Conservation (phyloP, 2,113 vertebrate genomes). For the Forbesichthys papilliferus region DNA sequence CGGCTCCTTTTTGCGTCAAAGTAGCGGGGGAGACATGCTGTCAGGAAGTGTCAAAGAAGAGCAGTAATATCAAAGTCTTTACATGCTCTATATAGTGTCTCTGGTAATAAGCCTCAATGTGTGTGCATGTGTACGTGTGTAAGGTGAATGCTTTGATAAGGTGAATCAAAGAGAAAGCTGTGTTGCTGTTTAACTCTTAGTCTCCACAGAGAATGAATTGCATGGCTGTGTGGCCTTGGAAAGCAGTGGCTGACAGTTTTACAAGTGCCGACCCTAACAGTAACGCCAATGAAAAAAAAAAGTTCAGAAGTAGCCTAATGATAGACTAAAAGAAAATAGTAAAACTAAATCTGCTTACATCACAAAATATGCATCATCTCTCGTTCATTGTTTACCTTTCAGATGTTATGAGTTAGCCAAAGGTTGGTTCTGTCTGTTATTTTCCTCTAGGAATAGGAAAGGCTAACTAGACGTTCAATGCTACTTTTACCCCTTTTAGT, state of each 20-base stretch:
- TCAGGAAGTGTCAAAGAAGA: constrained; percentile 26
- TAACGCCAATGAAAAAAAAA: background rate
- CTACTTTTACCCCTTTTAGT: too few species aligned
- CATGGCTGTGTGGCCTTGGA: constrained; percentile 31
- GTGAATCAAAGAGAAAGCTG: constrained; percentile 23
- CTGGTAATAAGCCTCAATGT: background rate
- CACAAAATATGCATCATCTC: too few species aligned
- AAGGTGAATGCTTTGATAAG: constrained; percentile 15
- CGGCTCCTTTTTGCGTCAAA: constrained; percentile 25
- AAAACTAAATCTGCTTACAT: too few species aligned
- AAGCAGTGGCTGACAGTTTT: background rate
- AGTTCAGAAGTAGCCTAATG: too few species aligned
- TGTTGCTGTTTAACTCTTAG: constrained; percentile 39
- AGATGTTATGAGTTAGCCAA: too few species aligned
- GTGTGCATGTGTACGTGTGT: background rate
- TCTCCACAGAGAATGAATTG: constrained; percentile 24
- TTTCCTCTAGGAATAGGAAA: too few species aligned
- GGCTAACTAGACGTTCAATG: too few species aligned
- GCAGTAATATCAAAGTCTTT: constrained; percentile 8
- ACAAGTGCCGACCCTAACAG: background rate
- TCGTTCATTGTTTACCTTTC: too few species aligned
- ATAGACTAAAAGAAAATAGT: too few species aligned
- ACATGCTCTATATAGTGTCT: too few species aligned
- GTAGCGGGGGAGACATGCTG: constrained; percentile 22
- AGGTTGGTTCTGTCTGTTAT: too few species aligned